Base-by-base conservation (phyloP, 1,140 invertebrate genomes). In the Drosophila jambulina region DNA sequence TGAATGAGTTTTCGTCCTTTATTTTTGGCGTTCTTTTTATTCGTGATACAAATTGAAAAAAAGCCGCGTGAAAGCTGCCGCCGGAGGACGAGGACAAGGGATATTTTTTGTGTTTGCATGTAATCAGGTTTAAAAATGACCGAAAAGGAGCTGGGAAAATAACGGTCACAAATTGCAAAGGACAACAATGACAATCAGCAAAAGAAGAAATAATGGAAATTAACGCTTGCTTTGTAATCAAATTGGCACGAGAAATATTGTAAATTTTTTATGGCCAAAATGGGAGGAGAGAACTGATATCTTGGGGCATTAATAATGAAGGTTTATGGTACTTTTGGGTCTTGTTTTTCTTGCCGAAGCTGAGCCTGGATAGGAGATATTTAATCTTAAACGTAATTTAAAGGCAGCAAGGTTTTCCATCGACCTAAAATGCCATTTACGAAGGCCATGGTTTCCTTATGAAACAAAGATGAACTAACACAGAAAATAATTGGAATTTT, bases 71-170 rank as follows among this genome's bases (percentile, higher is more conserved):
- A 86, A 82, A 88, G 70, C 69, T 40, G 49, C 62, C 53, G 65
- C 75, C 82, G 10, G 65, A 59, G 53, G 69, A 71, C 19, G 62
- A 59, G 53, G 69, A 71, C 69, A 48, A 74, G 60, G 83, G 67
- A 80, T 75, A 80, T 64, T 69, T 74, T 57, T 80, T 75, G 51
- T 83, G 36, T 71, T 48, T 60, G 70, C 64, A 65, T 82, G 80
- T 88, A 88, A 90, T 88, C 84, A 90, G 80, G 74, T 88, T 88
- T 75, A 80, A 75, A 78, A 88, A 88, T 88, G 85, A 80, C 80
- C 75, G 51, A 59, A 78, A 54, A 34, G 62, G 27, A 87, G 86
- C 51, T n/a, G 61, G 54, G 51, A 42, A 54, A 67, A 86, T 60
- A 87, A 87, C 59, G 83, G 54, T 64, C 71, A 68, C 80, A 65